Conservation (phyloP, 1,140 invertebrate species). For the Drosophila parabipectinata region DNA sequence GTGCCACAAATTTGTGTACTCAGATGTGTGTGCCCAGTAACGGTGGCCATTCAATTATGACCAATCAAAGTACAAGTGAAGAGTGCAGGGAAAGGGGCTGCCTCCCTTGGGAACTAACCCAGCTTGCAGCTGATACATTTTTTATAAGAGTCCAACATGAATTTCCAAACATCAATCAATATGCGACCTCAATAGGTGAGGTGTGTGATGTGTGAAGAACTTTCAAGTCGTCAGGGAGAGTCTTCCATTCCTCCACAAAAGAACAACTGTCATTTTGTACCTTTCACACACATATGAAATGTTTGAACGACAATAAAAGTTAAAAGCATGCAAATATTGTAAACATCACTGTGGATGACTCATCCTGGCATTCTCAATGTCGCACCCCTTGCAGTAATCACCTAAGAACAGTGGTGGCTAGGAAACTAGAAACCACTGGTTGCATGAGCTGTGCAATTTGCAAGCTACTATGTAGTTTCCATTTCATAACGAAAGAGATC, state of each 20-base stretch:
- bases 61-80: slow-evolving; percentile 50
- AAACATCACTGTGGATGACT: slow-evolving; percentile 5
- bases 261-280: slow-evolving; percentile 52
- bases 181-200: slow-evolving; percentile 32
- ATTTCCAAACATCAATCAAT: slow-evolving; percentile 45
- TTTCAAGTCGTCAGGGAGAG: slow-evolving; percentile 1
- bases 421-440: slow-evolving; percentile 7
- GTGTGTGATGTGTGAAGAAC: slow-evolving; percentile 5
- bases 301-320: neutral
- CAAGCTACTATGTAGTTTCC: neutral
- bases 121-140: slow-evolving; percentile 27
- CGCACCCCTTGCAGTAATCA: slow-evolving; percentile 5
- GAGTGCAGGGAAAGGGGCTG: slow-evolving; percentile 4
- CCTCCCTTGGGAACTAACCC: slow-evolving; percentile 28
- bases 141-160: slow-evolving; percentile 34
- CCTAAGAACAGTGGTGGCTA: neutral
- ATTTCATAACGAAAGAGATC: neutral
- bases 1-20: slow-evolving; percentile 44
- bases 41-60: slow-evolving; percentile 58
- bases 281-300: slow-evolving; percentile 2
- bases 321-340: slow-evolving; percentile 3
- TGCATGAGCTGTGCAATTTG: neutral
- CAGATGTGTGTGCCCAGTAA: slow-evolving; percentile 9
- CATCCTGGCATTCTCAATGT: slow-evolving; percentile 17
- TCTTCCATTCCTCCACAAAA: neutral